Base-by-base conservation (phyloP, 1,140 invertebrate species). In the Maniola jurtina region DNA sequence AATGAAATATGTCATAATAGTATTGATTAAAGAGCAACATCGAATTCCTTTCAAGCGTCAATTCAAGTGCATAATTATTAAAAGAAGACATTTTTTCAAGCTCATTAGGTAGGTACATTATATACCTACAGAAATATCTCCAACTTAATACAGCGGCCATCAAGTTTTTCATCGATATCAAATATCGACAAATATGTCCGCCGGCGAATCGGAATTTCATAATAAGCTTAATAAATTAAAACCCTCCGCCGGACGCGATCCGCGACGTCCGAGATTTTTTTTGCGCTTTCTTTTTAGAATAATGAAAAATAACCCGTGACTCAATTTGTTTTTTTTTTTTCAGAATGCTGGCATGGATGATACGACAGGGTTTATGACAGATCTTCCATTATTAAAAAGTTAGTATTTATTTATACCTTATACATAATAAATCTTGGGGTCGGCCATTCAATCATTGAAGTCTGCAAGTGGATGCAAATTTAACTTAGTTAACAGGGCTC, bases 341-440 rank as follows among this genome's bases (percentile, higher is more conserved):
- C 93, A 96, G 95, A 95, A 95, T 88, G 93, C 95, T 71, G 95
- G 95, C 70, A 94, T 97, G 81, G 96, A 97, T 83, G 96, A 97
- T 77, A 95, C 94, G 72, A 94, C 94, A 64, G 95, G 95, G 15
- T 97, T 97, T 87, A 97, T 97, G 93, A 96, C 95, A 70, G 96
- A 97, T 80, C 92, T 97, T 84, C 96, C 96, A 70, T 92, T 97
- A 71, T 92, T 97, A 75, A 97, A 97, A 95, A 96, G 96, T 97
- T 92, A 96, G 95, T 95, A 70, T 65, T 54, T 33, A 13, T 45
- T 45, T 25, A 4, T 25, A 25, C 25, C 25, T 25, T n/a, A n/a
- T n/a, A 25, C 25, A 2, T 2, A 25, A 2, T 25, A 2, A 25
- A 25, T 25, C 4, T 25, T 25, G 4, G 4, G 25, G 25, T 4